phyloP scores from a whole-genome alignment of 2,113 vertebrate species.

The Ovibos moschatus region DNA sequence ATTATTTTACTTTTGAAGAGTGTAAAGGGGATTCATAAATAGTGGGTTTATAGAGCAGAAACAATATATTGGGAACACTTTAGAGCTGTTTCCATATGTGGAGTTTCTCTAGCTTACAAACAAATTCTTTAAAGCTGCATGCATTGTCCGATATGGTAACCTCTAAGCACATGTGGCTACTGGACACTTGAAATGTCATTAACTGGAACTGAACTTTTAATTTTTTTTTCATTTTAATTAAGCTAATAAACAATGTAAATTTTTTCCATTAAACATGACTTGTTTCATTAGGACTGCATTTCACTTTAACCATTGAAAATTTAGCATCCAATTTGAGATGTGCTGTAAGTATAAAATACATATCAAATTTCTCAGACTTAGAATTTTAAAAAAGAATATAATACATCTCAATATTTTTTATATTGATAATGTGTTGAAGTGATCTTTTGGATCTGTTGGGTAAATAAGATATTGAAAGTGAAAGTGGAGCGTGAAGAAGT shows the following conservation, averaged over 20 bases:
- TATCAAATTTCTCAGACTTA: background rate
- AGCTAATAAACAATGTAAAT: background rate
- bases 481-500: too few species aligned
- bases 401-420: background rate
- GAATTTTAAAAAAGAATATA: background rate
- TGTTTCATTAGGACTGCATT: background rate
- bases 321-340: background rate
- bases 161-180: background rate
- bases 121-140: background rate
- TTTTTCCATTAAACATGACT: background rate
- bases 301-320: background rate
- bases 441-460: background rate
- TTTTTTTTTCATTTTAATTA: background rate
- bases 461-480: background rate
- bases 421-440: background rate
- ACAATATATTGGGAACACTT: background rate
- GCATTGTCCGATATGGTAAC: background rate
- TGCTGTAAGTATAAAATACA: background rate
- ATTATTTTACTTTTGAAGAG: background rate
- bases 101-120: background rate
- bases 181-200: background rate
- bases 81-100: background rate
- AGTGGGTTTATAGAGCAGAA: background rate
- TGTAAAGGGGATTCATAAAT: background rate
- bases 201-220: background rate